phyloP scores from a whole-genome alignment of 2,113 vertebrate genomes.

The Callospermophilus lateralis region DNA sequence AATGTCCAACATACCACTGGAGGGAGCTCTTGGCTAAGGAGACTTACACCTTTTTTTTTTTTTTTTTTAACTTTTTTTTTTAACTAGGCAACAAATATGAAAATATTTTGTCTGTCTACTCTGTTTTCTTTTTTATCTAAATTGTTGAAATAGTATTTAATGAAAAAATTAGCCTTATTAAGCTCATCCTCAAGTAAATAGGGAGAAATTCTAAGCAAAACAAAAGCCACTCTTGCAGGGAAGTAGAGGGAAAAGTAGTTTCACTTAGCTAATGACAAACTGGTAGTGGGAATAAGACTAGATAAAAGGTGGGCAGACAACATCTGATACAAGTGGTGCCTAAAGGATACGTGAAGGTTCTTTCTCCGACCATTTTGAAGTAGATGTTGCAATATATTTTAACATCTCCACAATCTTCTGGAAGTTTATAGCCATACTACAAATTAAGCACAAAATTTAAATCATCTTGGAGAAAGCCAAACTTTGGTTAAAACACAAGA shows the following conservation, averaged over 20 bases:
- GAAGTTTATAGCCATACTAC: conserved; percentile 95
- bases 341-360: conserved; percentile 94
- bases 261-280: not conserved
- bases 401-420: conserved; percentile 85
- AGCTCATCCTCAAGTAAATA: not conserved
- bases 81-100: not conserved
- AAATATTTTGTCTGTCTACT: not conserved
- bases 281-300: not conserved
- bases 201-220: not conserved
- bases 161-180: not conserved
- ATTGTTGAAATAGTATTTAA: conserved; percentile 1
- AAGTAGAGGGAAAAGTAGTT: not conserved
- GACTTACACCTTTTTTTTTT: not conserved
- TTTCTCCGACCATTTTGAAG: conserved; percentile 91
- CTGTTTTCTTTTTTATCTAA: conserved; percentile 14
- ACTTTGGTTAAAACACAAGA: not conserved
- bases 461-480: conserved; percentile 9
- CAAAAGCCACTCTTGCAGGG: not conserved
- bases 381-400: conserved; percentile 92
- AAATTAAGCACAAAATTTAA: conserved; percentile 64
- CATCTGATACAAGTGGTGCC: too few relatives aligned
- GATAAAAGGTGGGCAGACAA: not conserved
- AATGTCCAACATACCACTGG: conserved; percentile 47
- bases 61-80: not conserved
- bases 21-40: conserved; percentile 67